phyloP scores from a whole-genome alignment of 2,797 vertebrate species.

The Coranthus polyacanthus region DNA sequence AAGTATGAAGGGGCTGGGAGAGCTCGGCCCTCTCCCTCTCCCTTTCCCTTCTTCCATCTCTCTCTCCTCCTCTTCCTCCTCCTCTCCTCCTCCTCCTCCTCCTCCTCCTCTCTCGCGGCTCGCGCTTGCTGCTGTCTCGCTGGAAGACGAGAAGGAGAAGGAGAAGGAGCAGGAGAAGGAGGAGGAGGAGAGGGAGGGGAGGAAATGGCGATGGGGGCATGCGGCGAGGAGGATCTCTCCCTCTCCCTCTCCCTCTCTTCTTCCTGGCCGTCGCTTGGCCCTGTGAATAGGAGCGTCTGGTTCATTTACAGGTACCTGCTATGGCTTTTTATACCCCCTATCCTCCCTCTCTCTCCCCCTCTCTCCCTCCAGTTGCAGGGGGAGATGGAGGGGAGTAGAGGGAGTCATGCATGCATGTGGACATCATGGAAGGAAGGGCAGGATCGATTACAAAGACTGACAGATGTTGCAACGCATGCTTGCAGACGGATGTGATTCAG shows the following conservation, averaged over 20 bases:
- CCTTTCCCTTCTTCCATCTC: constrained; percentile 73
- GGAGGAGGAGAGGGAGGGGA: constrained; percentile 84
- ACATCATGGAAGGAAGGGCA: constrained; percentile 72
- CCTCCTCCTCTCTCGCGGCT: constrained; percentile 73
- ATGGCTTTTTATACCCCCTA: constrained; percentile 71
- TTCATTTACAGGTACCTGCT: constrained; percentile 95
- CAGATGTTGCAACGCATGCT: constrained; percentile 77
- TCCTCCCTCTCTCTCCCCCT: constrained; percentile 29
- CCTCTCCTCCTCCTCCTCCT: constrained; percentile 64
- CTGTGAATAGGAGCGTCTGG: constrained; percentile 93
- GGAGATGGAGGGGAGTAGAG: constrained; percentile 24
- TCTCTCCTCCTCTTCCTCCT: constrained; percentile 72
- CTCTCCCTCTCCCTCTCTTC: constrained; percentile 92
- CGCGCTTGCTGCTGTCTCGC: constrained; percentile 80
- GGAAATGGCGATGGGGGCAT: constrained; percentile 87
- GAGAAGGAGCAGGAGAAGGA: constrained; percentile 81
- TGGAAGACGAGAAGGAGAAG: constrained; percentile 80
- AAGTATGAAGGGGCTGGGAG: constrained; percentile 83
- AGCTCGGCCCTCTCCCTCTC: constrained; percentile 77
- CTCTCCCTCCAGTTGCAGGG: constrained; percentile 70
- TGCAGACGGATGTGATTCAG: constrained; percentile 53
- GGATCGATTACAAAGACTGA: constrained; percentile 70
- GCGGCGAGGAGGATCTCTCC: constrained; percentile 86
- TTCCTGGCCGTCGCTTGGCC: constrained; percentile 94
- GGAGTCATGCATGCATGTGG: constrained; percentile 69